Percentiles rank a stretch among this genome's conserved stretches.
These are phyloP conservation scores for Cavia porcellus DNA, from an alignment of 2,113 vertebrate genomes.

Conservation along the genomic window DNA sequence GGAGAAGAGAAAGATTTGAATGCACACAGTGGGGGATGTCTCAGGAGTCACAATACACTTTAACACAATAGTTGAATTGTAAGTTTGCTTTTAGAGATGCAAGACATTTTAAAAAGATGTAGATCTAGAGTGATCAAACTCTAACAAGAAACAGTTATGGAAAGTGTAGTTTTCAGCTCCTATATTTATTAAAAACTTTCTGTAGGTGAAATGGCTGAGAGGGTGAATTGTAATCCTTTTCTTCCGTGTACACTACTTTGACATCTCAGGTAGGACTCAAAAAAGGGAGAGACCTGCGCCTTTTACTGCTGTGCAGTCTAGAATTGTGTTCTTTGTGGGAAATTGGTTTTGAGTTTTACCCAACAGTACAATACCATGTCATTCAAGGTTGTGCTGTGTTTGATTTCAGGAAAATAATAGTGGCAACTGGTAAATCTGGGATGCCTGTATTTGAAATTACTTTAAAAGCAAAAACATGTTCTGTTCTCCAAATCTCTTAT, in stretches of 20 bases:
- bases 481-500: not conserved
- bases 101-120: not conserved
- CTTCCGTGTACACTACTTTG: not conserved
- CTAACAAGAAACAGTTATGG: not conserved
- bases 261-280: not conserved
- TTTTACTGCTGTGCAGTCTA: not conserved
- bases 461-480: not conserved
- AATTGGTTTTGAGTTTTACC: not conserved
- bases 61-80: not conserved
- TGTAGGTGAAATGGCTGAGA: not conserved
- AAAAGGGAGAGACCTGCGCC: not conserved
- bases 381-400: not conserved
- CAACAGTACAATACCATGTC: not conserved
- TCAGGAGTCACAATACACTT: not conserved
- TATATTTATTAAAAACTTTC: not conserved
- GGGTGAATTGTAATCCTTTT: not conserved
- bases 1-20: not conserved
- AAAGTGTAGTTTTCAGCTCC: not conserved
- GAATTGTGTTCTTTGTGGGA: not conserved
- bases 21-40: not conserved
- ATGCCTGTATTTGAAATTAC: not conserved
- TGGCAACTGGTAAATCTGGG: not conserved
- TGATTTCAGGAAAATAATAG: slow-evolving; percentile 24
- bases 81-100: not conserved
- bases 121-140: not conserved